Evolutionary conservation across 2,113 vertebrate species (phyloP), one percentile per base, ranked within the genome.

Genomic region (Halichoeres trimaculatus): DNA sequence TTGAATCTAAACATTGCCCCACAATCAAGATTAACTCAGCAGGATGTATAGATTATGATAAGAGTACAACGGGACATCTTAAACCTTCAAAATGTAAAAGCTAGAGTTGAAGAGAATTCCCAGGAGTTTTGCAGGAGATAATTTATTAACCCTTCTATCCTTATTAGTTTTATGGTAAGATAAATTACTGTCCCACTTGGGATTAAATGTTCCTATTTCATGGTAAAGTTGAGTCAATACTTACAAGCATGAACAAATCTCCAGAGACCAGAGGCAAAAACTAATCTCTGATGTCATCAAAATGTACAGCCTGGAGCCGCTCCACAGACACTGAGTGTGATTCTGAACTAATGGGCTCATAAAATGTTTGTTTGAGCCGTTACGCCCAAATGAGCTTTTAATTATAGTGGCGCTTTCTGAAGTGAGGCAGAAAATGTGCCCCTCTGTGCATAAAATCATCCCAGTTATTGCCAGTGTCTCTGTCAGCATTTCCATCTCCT

Each of bases 331-430:
- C 8, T 69, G 66, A 88, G 75, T 76, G 63, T 56, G 81, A 87
- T 2, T 1, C 66, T 40, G 78, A 81, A 86, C 85, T 88, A 90
- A 84, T 86, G 80, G 70, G 4, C 77, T 87, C 86, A 67, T 89
- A 78, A 91, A 88, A 84, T 90, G 81, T 92, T 90, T 90, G 88
- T 90, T 89, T 85, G 81, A 90, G 86, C 87, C 80, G 80, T 86
- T 89, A 85, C 81, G 82, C 83, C 81, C 86, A 90, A 90, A 90
- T 86, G 86, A 89, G 89, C 90, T 88, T 92, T 92, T 90, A 90
- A 90, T 90, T 90, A 90, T 76, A 52, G 82, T 70, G 47, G 62
- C 52, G 67, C 81, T 80, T 70, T 89, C 85, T 84, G 77, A 86
- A 89, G 85, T 83, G 86, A 84, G 70, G 83, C 90, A 85, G 86